Percentiles rank a stretch among this genome's conserved stretches.
phyloP scores from a whole-genome alignment of 1,140 invertebrate species.

The Drosophila kikkawai region DNA sequence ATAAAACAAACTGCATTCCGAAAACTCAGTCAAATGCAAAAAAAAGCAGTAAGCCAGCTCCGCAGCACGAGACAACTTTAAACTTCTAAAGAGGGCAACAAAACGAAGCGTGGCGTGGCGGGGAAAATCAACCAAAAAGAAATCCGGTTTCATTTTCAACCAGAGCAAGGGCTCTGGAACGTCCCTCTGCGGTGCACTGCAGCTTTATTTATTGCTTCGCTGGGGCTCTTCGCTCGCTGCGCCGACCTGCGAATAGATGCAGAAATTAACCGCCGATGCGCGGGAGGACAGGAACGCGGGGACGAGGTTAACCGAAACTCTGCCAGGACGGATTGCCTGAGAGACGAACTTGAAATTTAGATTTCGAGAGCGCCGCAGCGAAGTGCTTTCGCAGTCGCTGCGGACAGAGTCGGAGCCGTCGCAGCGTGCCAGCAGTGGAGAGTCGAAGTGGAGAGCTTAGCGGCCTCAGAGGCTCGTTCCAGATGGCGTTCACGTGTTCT shows the following conservation, averaged over 20 bases:
- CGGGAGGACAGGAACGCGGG: not conserved
- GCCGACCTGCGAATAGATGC: constrained; percentile 48
- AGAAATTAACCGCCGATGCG: constrained; percentile 39
- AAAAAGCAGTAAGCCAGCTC: constrained; percentile 39
- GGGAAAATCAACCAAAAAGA: constrained; percentile 59
- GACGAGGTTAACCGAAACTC: constrained; percentile 34
- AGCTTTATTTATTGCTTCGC: constrained; percentile 33
- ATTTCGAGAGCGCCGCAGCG: constrained; percentile 68
- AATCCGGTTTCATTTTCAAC: constrained; percentile 82
- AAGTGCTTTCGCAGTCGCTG: constrained; percentile 9
- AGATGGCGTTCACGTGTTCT: constrained; percentile 6
- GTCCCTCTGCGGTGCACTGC: constrained; percentile 28
- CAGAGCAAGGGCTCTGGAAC: constrained; percentile 58
- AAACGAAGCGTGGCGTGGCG: constrained; percentile 13
- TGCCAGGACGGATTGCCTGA: constrained; percentile 54
- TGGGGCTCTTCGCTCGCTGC: constrained; percentile 33
- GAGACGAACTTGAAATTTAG: constrained; percentile 82
- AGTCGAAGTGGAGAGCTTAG: constrained; percentile 40
- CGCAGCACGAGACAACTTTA: constrained; percentile 50
- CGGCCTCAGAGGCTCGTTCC: constrained; percentile 33
- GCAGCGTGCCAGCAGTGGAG: constrained; percentile 11
- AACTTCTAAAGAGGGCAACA: constrained; percentile 63
- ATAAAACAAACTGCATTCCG: constrained; percentile 70
- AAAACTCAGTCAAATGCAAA: constrained; percentile 76
- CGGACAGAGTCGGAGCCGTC: not conserved